These are phyloP conservation scores for Gastracanthus pulcherrimus DNA, from an alignment of 2,888 invertebrate species.

Conservation along the genomic window DNA sequence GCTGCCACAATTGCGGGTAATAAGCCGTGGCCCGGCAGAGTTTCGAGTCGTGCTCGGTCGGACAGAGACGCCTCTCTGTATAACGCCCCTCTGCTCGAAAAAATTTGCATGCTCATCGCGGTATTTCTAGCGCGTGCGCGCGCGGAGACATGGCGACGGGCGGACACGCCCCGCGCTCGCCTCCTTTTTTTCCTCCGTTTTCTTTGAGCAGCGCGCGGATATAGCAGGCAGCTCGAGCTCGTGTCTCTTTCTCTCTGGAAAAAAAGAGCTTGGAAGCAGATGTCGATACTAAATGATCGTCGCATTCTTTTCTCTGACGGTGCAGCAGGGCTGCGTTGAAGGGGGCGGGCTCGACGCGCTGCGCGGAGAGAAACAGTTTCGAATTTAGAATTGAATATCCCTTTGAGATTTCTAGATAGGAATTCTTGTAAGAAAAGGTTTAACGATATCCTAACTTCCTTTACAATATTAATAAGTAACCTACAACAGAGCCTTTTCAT, in stretches of 20 bases:
- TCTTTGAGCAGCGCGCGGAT: not conserved
- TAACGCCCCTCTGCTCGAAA: slow-evolving; percentile 56
- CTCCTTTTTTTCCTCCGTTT: not conserved
- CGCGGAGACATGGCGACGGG: slow-evolving; percentile 45
- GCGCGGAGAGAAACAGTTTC: not conserved
- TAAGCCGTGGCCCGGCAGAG: slow-evolving; percentile 73
- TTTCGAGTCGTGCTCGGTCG: slow-evolving; percentile 58
- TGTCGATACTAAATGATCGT: slow-evolving; percentile 3
- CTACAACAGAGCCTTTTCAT: no score
- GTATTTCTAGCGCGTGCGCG: not conserved
- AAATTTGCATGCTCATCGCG: slow-evolving; percentile 71
- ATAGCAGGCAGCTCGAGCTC: not conserved
- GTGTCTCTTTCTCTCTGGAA: not conserved
- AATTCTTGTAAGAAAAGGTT: not conserved
- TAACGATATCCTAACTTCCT: no score
- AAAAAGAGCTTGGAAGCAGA: slow-evolving; percentile 9
- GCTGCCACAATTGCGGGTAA: slow-evolving; percentile 76
- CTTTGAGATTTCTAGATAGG: not conserved
- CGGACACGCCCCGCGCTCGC: slow-evolving; percentile 10
- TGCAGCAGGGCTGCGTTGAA: no score
- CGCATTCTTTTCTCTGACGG: not conserved
- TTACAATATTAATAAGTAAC: no score
- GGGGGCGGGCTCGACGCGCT: not conserved
- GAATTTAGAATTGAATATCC: slow-evolving; percentile 1
- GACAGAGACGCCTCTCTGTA: no score